A percentile compares a stretch with the other conserved stretches of the same genome.
phyloP scores from a whole-genome alignment of 2,797 vertebrate genomes.

The Sparus aurata region DNA sequence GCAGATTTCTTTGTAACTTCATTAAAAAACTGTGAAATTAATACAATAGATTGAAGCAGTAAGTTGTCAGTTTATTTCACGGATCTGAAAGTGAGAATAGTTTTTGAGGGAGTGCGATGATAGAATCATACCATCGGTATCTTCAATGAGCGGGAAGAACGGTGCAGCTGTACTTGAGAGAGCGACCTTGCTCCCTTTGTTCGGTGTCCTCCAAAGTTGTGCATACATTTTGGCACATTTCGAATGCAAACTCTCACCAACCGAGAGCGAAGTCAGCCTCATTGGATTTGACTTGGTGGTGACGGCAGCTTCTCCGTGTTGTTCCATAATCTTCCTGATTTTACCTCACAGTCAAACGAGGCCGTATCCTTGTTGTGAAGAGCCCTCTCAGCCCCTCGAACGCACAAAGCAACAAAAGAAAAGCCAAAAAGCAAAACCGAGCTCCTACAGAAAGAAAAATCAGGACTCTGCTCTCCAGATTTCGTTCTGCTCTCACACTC shows the following conservation, averaged over 20 bases:
- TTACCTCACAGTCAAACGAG: not conserved
- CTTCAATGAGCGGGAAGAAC: not conserved
- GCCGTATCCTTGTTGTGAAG: not conserved
- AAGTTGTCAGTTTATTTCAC: not conserved
- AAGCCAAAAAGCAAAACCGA: not conserved
- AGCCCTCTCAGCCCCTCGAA: not conserved
- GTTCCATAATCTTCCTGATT: not conserved
- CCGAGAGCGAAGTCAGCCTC: not conserved
- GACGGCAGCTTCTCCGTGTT: not conserved
- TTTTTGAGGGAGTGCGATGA: not conserved
- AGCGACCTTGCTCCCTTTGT: not conserved
- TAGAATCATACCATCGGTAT: not conserved
- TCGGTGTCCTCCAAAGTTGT: not conserved
- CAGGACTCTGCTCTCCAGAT: conserved; percentile 3
- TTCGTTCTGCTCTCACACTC: conserved; percentile 7
- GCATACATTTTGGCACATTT: not conserved
- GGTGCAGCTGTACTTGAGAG: not conserved
- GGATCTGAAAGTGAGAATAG: not conserved
- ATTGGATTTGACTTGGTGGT: not conserved
- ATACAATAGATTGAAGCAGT: not conserved
- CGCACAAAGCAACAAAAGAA: not conserved
- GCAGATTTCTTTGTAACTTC: not conserved
- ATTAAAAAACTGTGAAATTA: not conserved
- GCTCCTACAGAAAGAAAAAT: not conserved
- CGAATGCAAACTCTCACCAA: not conserved